Percentiles rank a stretch among this genome's conserved stretches.
These are phyloP conservation scores for Ricordea florida DNA, from an alignment of 92 coral and sea anemone genomes.

Conservation along the genomic window DNA sequence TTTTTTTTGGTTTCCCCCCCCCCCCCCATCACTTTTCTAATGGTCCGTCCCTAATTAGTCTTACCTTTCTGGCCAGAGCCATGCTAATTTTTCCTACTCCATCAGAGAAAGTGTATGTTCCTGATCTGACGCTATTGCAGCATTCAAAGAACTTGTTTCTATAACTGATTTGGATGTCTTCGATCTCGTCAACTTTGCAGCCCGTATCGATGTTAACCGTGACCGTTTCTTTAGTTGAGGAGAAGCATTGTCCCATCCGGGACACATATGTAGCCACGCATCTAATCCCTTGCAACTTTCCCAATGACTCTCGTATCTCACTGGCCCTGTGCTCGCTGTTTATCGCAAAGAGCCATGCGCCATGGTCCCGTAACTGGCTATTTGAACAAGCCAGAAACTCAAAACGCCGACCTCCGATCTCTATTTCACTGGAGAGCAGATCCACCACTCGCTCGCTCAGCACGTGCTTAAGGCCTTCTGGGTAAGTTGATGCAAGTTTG, in stretches of 20 bases:
- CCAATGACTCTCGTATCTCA: slow-evolving; percentile 79
- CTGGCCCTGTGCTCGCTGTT: slow-evolving; percentile 61
- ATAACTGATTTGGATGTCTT: slow-evolving; percentile 60
- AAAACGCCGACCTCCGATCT: slow-evolving; percentile 64
- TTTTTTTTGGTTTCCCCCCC: too few species aligned
- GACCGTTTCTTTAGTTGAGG: slow-evolving; percentile 90
- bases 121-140: slow-evolving; percentile 42
- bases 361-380: slow-evolving; percentile 92
- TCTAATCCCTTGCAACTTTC: slow-evolving; percentile 76
- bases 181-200: slow-evolving; percentile 47
- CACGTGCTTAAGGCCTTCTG: slow-evolving; percentile 67
- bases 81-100: slow-evolving; percentile 88
- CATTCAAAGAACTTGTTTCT: slow-evolving; percentile 54
- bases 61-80: slow-evolving; percentile 80
- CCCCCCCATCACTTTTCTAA: too few species aligned
- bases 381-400: slow-evolving; percentile 92
- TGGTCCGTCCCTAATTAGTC: too few species aligned
- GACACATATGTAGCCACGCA: slow-evolving; percentile 96
- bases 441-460: slow-evolving; percentile 64
- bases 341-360: slow-evolving; percentile 87
- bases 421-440: slow-evolving; percentile 49
- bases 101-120: slow-evolving; percentile 89
- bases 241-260: slow-evolving; percentile 98
- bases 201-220: slow-evolving; percentile 73
- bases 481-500: slow-evolving; percentile 61